Percentiles rank a stretch among this genome's conserved stretches.
Conservation (phyloP, 2,113 vertebrate genomes). For the Otocyon megalotis region DNA sequence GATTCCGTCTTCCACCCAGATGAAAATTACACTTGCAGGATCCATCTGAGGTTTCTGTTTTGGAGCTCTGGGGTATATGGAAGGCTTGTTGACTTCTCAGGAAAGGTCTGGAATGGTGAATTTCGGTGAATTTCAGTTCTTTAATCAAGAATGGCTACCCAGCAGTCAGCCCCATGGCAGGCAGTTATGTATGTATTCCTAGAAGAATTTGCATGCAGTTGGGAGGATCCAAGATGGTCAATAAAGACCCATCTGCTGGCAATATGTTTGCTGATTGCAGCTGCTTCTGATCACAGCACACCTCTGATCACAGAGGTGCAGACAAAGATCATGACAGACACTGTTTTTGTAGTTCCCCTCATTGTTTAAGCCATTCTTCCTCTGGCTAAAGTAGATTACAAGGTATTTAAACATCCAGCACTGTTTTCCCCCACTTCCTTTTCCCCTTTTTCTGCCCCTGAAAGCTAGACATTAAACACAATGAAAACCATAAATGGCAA, state of each 20-base stretch:
- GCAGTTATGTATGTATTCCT: not conserved
- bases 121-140: not conserved
- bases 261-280: not conserved
- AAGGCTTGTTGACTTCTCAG: not conserved
- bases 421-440: not conserved
- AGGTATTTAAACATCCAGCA: not conserved
- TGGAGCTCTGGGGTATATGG: not conserved
- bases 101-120: not conserved
- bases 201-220: not conserved
- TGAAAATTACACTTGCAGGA: not conserved
- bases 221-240: accelerated
- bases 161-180: not conserved
- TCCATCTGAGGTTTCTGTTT: not conserved
- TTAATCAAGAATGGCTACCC: not conserved
- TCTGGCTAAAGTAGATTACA: not conserved
- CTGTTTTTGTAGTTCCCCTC: not conserved
- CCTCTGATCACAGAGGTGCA: not conserved
- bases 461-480: not conserved
- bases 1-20: not conserved
- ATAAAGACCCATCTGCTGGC: not conserved
- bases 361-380: not conserved
- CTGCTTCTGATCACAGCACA: not conserved
- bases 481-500: not conserved
- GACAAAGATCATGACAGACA: not conserved
- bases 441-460: not conserved